Evolutionary conservation across 2,113 vertebrate genomes (phyloP).

Genomic region (Rhinolophus sinicus): DNA sequence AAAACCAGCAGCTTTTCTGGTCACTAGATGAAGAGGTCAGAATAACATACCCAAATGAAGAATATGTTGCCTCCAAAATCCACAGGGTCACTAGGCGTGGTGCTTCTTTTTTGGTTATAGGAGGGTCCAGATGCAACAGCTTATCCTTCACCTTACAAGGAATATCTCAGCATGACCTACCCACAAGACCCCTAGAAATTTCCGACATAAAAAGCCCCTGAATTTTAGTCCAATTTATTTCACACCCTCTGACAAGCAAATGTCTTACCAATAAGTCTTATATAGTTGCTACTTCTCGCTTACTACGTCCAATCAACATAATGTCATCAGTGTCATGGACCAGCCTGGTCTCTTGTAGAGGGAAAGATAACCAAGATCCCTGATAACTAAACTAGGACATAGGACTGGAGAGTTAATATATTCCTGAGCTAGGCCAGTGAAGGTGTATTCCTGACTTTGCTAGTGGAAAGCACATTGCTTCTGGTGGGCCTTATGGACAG

Average conservation of each 20-base stretch:
- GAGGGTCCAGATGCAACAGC: background rate
- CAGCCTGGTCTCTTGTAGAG: background rate
- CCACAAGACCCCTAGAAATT: background rate
- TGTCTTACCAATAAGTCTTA: background rate
- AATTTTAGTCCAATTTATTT: slow-evolving; percentile 15
- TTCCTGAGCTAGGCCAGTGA: background rate
- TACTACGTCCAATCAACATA: background rate
- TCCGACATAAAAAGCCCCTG: background rate
- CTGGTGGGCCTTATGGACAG: background rate
- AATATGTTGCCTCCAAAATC: background rate
- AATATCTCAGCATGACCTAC: background rate
- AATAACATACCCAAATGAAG: background rate
- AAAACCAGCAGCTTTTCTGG: background rate
- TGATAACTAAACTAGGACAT: background rate
- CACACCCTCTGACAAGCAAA: background rate
- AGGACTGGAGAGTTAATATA: background rate
- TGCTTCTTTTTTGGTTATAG: background rate
- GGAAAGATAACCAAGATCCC: background rate
- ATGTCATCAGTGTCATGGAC: background rate
- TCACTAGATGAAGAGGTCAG: background rate
- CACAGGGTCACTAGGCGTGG: background rate
- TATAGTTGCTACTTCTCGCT: background rate
- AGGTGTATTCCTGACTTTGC: background rate
- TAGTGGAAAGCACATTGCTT: background rate
- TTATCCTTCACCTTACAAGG: background rate